Percentiles rank a stretch among this genome's conserved stretches.
Conservation (phyloP, 2,797 vertebrate species). For the Cheirogaleus major region DNA sequence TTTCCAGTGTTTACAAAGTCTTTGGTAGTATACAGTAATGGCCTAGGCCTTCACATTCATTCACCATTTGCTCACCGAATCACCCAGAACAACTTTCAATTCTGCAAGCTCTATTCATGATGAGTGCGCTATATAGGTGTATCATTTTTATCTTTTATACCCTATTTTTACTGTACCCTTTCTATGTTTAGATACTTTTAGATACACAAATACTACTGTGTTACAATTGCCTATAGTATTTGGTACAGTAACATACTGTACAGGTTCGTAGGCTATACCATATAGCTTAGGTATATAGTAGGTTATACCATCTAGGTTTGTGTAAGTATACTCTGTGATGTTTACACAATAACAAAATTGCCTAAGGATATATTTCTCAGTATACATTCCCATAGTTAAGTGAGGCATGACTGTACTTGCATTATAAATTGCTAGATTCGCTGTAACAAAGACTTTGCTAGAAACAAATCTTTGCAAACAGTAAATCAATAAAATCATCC, state of each 20-base stretch:
- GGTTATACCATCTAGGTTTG: background rate
- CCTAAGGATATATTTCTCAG: background rate
- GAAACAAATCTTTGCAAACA: constrained; percentile 59
- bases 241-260: background rate
- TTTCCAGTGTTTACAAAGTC: too few relatives aligned
- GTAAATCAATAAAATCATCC: constrained; percentile 58
- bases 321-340: background rate
- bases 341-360: background rate
- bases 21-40: background rate
- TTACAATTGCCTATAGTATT: background rate
- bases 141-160: background rate
- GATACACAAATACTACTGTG: background rate
- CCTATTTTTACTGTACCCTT: background rate
- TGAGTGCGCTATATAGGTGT: background rate
- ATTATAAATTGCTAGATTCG: constrained; percentile 50
- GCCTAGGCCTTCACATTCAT: background rate
- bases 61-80: background rate
- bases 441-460: background rate
- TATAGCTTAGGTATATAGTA: background rate
- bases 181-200: background rate
- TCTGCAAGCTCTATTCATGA: background rate
- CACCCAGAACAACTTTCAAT: background rate
- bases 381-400: background rate
- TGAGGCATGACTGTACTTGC: background rate
- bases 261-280: background rate